Evolutionary conservation across 2,797 vertebrate genomes (phyloP).

Genomic region (Melanotaenia boesemani): DNA sequence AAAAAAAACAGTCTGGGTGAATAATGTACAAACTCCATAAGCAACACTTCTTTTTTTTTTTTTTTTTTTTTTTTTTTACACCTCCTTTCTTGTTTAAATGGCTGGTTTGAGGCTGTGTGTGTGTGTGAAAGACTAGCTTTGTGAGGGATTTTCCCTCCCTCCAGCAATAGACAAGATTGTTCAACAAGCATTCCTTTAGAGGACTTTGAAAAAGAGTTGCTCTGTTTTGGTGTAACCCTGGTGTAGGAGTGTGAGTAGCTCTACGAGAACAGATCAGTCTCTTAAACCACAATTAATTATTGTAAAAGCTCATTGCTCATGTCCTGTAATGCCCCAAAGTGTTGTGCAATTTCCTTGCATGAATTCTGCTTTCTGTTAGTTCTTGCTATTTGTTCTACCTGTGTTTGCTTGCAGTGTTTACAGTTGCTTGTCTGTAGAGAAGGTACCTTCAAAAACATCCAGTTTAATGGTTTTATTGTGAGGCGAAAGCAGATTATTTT

Average conservation of each 20-base stretch:
- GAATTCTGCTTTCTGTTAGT: not conserved
- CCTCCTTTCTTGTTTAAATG: conserved; percentile 28
- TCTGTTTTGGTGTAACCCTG: conserved; percentile 7
- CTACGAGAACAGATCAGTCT: not conserved
- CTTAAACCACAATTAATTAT: not conserved
- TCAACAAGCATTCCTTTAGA: conserved; percentile 26
- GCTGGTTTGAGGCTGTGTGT: conserved; percentile 34
- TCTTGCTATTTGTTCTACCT: not conserved
- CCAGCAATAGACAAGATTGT: conserved; percentile 26
- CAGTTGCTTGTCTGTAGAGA: not conserved
- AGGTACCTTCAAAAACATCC: not conserved
- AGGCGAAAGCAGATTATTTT: not conserved
- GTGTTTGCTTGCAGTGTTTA: too few species aligned
- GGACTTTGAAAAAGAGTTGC: conserved; percentile 13
- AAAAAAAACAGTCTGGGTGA: conserved; percentile 45
- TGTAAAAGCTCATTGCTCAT: not conserved
- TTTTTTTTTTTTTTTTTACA: conserved; percentile 13
- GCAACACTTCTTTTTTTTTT: too few species aligned
- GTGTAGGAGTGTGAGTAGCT: not conserved
- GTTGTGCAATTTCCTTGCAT: not conserved
- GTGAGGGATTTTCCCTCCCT: conserved; percentile 42
- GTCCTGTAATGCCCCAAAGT: not conserved
- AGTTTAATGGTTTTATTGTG: not conserved
- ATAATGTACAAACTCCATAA: conserved; percentile 27
- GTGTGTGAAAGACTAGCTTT: not conserved